Base-by-base conservation (phyloP, 2,113 vertebrate genomes). In the Perccottus glenii region DNA sequence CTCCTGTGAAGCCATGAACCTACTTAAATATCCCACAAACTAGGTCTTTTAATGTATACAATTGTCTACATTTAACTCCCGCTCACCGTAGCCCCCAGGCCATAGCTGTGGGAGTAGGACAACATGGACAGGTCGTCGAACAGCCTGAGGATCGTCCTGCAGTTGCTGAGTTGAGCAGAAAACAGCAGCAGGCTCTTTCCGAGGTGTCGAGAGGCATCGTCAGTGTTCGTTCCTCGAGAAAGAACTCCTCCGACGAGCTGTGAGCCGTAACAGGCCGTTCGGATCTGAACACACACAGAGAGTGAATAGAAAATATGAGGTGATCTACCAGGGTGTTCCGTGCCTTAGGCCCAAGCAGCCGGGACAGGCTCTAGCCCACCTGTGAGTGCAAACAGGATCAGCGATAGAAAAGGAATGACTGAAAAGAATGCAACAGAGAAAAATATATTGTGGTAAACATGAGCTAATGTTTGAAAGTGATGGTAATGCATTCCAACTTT, bases 71-170 rank as follows among this genome's bases (percentile, higher is more conserved):
- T 27, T n/a, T n/a, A n/a, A n/a, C n/a, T 27, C 19, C 3, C 3
- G 19, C 46, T 94, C 87, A 98, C 96, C 94, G 90, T 47, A 3
- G 83, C 65, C 62, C 97, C 97, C 45, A 96, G 71, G 45, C 97
- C 97, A 0, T 98, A 98, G 61, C 91, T 79, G 60, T 85, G 85
- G 35, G 93, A 95, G 85, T 95, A 92, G 10, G 92, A 62, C 52
- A 96, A 80, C 97, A 96, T 95, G 76, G 96, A 90, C 4, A 94
- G 76, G 65, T 98, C 96, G 7, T 99, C 97, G 11, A 99, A 97
- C 70, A 99, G 93, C 52, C 97, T 89, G 72, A 98, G 90, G 48
- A 93, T 89, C 0, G 95, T 95, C 86, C 97, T 91, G 81, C 96
- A 98, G 58, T 94, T 91, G 77, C 93, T 96, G 75, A 99, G 92